Evolutionary conservation across 2,888 invertebrate species (phyloP), one percentile per base, ranked within the genome.

Genomic region (Caenorhabditis sulstoni): DNA sequence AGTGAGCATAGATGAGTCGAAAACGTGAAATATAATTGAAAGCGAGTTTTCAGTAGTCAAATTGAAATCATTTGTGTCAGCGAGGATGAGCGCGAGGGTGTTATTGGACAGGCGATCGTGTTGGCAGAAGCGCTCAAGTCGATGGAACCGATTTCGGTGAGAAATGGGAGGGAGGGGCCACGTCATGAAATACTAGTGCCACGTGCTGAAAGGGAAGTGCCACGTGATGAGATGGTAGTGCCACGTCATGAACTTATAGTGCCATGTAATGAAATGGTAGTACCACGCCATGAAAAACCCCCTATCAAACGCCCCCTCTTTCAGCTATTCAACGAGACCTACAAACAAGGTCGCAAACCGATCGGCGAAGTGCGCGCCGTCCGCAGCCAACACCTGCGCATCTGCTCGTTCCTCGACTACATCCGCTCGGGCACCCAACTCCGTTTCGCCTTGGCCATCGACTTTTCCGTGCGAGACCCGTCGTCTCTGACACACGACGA

Each of bases 381-480:
- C 35, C 77, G 78, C 20, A 79, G 70, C 61, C 79, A 79, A 53
- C 84, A 86, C 50, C 81, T 86, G 5, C 68, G 75, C 12, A 37
- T 83, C 12, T 83, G 81, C 20, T 87, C 87, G 0, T 87, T 87
- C 66, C 74, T 87, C 11, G 87, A 87, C 59, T 87, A 81, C 53
- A 78, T 87, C 41, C 68, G 68, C 23, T 73, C 62, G 0, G 81
- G 84, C 35, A 79, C 84, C 14, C 23, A 20, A 1, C 52, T 87
- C 16, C 82, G 82, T 35, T 84, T 86, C 47, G 85, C 81, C 14
- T 57, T 85, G 16, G 87, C 87, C 29, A 81, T 87, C 58, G 87
- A n/a, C n/a, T n/a, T n/a, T n/a, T n/a, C n/a, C n/a, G n/a, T n/a
- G n/a, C n/a, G n/a, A n/a, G n/a, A n/a, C 87, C 67, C 86, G n/a